phyloP scores from a whole-genome alignment of 2,113 vertebrate genomes.

The Zosterops lateralis region DNA sequence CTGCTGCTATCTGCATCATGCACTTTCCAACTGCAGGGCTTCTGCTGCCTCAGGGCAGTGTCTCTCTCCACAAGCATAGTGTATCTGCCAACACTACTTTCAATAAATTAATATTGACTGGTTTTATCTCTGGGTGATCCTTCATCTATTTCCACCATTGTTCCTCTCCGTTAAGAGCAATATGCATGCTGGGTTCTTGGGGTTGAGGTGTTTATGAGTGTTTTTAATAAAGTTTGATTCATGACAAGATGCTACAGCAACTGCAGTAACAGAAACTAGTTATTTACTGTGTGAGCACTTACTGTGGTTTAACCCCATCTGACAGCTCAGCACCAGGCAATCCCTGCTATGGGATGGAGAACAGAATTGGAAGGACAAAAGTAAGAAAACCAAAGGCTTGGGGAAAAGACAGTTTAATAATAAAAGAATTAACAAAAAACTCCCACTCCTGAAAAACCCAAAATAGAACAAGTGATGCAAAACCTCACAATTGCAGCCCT shows the following conservation, averaged over 20 bases:
- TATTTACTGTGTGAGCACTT: background rate
- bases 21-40: background rate
- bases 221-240: background rate
- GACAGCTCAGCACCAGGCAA: background rate
- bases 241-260: background rate
- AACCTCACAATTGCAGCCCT: background rate
- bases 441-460: rapidly evolving
- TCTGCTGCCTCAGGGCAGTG: background rate
- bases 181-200: background rate
- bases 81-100: background rate
- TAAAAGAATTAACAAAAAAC: background rate
- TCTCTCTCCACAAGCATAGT: background rate
- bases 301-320: background rate
- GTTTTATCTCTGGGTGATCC: background rate
- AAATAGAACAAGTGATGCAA: background rate
- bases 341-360: rapidly evolving
- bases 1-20: background rate
- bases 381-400: background rate
- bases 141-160: background rate
- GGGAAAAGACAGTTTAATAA: background rate
- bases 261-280: background rate
- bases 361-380: background rate
- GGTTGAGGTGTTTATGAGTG: background rate
- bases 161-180: background rate
- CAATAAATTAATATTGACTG: background rate